Percentiles rank a stretch among this genome's conserved stretches.
phyloP scores from a whole-genome alignment of 1,140 invertebrate species.

The Sitophilus oryzae region DNA sequence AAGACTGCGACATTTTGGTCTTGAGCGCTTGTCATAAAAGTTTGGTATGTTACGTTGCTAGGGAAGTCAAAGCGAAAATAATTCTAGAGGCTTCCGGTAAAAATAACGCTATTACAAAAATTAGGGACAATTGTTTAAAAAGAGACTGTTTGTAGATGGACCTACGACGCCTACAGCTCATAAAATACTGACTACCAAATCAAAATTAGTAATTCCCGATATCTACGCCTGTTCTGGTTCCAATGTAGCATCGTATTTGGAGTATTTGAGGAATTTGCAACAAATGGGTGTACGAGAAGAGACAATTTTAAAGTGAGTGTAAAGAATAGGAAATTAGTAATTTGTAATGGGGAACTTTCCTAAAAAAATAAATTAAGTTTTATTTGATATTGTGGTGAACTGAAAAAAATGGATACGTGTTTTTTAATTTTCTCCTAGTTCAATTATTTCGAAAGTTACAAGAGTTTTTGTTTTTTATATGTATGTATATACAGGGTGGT shows the following conservation, averaged over 20 bases:
- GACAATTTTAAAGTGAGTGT: conserved; percentile 51
- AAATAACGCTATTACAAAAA: not conserved
- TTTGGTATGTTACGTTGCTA: conserved; percentile 69
- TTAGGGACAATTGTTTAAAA: not conserved
- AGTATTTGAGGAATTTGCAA: conserved; percentile 66
- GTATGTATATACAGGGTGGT: no score
- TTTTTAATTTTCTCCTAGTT: no score
- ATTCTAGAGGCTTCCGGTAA: conserved; percentile 65
- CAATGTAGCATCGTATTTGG: conserved; percentile 88
- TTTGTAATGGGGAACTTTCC: not conserved
- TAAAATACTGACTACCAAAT: conserved; percentile 61
- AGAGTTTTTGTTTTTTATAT: no score
- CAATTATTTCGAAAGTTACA: no score
- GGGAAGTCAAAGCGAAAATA: conserved; percentile 53
- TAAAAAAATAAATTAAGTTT: no score
- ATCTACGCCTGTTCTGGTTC: conserved; percentile 80
- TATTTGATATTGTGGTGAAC: no score
- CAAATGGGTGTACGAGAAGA: conserved; percentile 3
- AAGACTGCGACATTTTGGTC: conserved; percentile 82
- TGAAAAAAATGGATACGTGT: no score
- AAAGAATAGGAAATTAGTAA: not conserved
- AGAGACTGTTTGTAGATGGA: conserved; percentile 54
- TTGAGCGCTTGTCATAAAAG: conserved; percentile 81
- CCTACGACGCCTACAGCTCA: conserved; percentile 81
- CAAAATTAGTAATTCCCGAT: conserved; percentile 78